These are phyloP conservation scores for Brachyhypopomus gauderio DNA, from an alignment of 2,113 vertebrate genomes.

Conservation along the genomic window DNA sequence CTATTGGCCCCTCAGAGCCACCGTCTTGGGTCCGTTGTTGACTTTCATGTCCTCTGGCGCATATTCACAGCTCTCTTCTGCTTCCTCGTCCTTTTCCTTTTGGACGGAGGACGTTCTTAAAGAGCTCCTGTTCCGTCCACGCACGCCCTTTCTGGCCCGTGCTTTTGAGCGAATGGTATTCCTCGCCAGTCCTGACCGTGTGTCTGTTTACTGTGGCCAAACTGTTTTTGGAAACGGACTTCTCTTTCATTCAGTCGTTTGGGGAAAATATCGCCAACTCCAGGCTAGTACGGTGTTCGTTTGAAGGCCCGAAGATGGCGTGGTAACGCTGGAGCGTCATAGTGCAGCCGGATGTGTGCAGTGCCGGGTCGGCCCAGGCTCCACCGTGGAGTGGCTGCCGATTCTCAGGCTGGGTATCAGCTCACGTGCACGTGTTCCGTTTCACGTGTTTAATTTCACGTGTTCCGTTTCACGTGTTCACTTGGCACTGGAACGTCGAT, in stretches of 20 bases:
- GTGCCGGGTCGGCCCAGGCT: constrained; percentile 37
- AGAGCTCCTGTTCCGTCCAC: not conserved
- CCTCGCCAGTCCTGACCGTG: not conserved
- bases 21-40: not conserved
- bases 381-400: constrained; percentile 42
- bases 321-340: not conserved
- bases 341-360: constrained; percentile 28
- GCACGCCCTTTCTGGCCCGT: not conserved
- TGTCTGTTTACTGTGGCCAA: not conserved
- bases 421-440: too few relatives aligned
- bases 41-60: not conserved
- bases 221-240: not conserved
- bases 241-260: not conserved
- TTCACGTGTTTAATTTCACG: too few relatives aligned
- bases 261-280: not conserved
- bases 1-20: not conserved
- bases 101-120: not conserved
- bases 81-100: not conserved
- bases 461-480: constrained; percentile 52
- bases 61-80: not conserved
- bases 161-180: not conserved
- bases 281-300: too few relatives aligned
- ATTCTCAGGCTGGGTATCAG: constrained; percentile 13
- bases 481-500: constrained; percentile 44
- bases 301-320: too few relatives aligned